Evolutionary conservation across 2,113 vertebrate species (phyloP).

Genomic region (Elanus axillaris): DNA sequence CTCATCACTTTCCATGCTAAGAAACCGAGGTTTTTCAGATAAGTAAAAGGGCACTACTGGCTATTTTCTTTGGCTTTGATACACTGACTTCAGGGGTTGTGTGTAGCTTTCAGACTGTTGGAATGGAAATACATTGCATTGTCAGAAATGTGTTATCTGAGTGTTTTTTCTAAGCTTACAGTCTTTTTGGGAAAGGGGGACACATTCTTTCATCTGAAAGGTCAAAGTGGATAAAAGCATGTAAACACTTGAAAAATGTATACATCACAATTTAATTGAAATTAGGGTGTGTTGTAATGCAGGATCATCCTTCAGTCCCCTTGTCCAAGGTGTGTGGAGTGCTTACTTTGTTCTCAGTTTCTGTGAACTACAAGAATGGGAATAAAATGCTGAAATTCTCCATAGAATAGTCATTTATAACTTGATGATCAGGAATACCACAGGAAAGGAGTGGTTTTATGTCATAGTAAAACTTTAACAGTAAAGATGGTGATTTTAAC

Average conservation of each 20-base stretch:
- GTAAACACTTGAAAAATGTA: neutral
- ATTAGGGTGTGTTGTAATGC: neutral
- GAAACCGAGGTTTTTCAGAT: slow-evolving; percentile 19
- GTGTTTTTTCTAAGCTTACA: neutral
- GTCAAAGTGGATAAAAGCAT: neutral
- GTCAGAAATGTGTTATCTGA: neutral
- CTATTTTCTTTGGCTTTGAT: slow-evolving; percentile 1
- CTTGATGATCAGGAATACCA: neutral
- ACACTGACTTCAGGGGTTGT: neutral
- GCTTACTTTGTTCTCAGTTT: neutral
- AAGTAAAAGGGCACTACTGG: neutral
- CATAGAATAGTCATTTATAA: neutral
- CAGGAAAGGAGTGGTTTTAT: neutral
- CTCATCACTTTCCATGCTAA: neutral
- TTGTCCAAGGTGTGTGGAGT: neutral
- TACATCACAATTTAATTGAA: neutral
- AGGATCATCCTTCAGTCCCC: neutral
- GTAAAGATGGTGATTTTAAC: neutral
- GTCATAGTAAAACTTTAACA: neutral
- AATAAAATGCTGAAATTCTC: neutral
- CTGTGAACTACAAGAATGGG: neutral
- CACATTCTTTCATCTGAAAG: neutral
- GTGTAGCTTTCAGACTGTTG: neutral
- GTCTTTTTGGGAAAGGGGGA: neutral
- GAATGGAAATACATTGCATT: neutral